Evolutionary conservation across 2,888 invertebrate genomes (phyloP), one percentile per base, ranked within the genome.

Genomic region (Gari tellinella): DNA sequence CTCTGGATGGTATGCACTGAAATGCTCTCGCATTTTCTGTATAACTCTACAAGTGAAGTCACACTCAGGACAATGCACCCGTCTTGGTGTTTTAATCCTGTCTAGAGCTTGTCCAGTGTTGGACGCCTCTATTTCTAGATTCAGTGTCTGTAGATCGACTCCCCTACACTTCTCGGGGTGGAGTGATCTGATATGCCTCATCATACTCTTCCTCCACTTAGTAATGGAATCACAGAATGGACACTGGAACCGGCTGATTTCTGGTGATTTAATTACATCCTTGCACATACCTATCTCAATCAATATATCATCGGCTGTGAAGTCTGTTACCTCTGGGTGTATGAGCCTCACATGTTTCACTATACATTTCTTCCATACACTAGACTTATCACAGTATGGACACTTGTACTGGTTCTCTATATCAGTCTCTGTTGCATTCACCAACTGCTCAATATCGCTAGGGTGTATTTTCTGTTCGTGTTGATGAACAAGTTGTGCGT

Each of bases 371-470:
- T 60, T 65, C 37, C 64, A 65, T 46, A 56, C 48, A 23, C 45
- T 58, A 7, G 26, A 55, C 38, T 58, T 31, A 7, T 38, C 40
- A 49, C 73, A 74, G 43, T 68, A 64, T n/a, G 73, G 73, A 55
- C 73, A 74, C 40, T 41, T 23, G 21, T 23, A 56, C 19, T 15
- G 40, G 4, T 46, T 26, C 2, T n/a, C 31, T 15, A 17, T 21
- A 21, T 68, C 52, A 23, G 25, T 43, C 19, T 48, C 43, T 21
- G 49, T 7, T n/a, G 41, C 56, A 25, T 19, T 56, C 4, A 25
- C 43, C 10, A 41, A 40, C 7, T n/a, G 10, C 8, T n/a, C 43
- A 21, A 21, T 15, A 25, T 43, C 26, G 0, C 10, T n/a, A 10
- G 19, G 23, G 1, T 40, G 19, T n/a, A 31, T 7, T 31, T 31